Base-by-base conservation (phyloP, 2,888 invertebrate species). In the Hirtodrosophila cameraria region DNA sequence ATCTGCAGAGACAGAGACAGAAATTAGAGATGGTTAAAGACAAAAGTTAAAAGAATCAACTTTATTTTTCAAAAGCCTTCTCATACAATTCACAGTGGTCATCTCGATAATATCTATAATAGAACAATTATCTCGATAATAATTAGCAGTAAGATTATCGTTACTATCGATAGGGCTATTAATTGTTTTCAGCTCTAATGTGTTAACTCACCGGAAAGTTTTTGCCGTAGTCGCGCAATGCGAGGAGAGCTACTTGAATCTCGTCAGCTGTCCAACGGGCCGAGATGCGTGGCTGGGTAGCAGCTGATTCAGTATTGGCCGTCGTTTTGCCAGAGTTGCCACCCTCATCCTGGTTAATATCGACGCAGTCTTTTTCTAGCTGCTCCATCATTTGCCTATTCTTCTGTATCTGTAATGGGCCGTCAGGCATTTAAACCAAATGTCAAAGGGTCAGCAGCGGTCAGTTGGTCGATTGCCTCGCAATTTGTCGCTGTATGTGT, bases 201-300 rank as follows among this genome's bases (percentile, higher is more conserved):
- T 2, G 1, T 1, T 9, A 9, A 60, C 94, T 96, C 43, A 96
- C 95, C 86, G 94, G 94, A 90, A 96, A 96, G 90, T 96, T 94
- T 92, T 96, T 95, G 89, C 96, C 96, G 86, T 94, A 95, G 91
- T 95, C 95, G 68, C 94, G 93, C 58, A 95, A 94, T 87, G 97
- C 98, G 88, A 97, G 96, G 27, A 98, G 96, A 12, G 97, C 98
- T 87, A 99, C 92, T 20, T 97, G 92, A 15, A 97, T 91, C 91
- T 99, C 99, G 77, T 98, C 98, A 81, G 96, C 96, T 23, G 96
- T 96, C 99, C 99, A 99, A 33, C 96, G 94, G 3, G 96, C 94
- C 90, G 96, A 96, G 46, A 96, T 94, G 80, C 96, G 95, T 93
- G 9, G 93, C 92, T 6, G 93, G 92, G 83, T 95, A 94, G 30